These are phyloP conservation scores for Agrypnus murinus DNA, from an alignment of 2,888 invertebrate genomes.

Conservation along the genomic window DNA sequence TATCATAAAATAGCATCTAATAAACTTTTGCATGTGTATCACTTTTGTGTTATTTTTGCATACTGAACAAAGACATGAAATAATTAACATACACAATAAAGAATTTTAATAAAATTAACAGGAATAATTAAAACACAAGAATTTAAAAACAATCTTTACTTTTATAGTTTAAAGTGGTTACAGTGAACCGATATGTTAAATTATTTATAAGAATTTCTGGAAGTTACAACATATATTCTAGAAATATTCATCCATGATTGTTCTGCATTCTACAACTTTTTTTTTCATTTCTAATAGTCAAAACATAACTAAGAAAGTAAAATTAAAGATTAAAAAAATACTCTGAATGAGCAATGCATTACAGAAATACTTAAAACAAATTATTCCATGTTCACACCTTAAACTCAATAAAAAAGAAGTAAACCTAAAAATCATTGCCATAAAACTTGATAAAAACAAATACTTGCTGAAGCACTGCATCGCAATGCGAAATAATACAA, in stretches of 20 bases:
- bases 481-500: slow-evolving; percentile 45
- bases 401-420: slow-evolving; percentile 16
- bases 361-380: slow-evolving; percentile 22
- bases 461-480: slow-evolving; percentile 34
- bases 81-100: no score
- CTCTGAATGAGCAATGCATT: slow-evolving; percentile 14
- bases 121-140: slow-evolving; percentile 11
- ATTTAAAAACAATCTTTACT: slow-evolving; percentile 46
- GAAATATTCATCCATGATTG: slow-evolving; percentile 38
- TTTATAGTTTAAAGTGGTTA: slow-evolving; percentile 42
- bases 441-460: slow-evolving; percentile 30
- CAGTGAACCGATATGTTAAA: slow-evolving; percentile 49
- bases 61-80: no score
- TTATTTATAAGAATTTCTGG: slow-evolving; percentile 44
- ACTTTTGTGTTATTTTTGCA: no score
- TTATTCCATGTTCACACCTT: slow-evolving; percentile 2
- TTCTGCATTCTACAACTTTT: slow-evolving; percentile 32
- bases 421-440: slow-evolving; percentile 34
- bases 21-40: no score
- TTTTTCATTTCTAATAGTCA: slow-evolving; percentile 14
- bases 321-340: slow-evolving; percentile 25
- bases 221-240: slow-evolving; percentile 41
- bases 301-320: slow-evolving; percentile 25
- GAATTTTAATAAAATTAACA: no score
- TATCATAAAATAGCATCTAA: no score